phyloP scores from a whole-genome alignment of 2,113 vertebrate species.

The Greenwoodochromis staneri region DNA sequence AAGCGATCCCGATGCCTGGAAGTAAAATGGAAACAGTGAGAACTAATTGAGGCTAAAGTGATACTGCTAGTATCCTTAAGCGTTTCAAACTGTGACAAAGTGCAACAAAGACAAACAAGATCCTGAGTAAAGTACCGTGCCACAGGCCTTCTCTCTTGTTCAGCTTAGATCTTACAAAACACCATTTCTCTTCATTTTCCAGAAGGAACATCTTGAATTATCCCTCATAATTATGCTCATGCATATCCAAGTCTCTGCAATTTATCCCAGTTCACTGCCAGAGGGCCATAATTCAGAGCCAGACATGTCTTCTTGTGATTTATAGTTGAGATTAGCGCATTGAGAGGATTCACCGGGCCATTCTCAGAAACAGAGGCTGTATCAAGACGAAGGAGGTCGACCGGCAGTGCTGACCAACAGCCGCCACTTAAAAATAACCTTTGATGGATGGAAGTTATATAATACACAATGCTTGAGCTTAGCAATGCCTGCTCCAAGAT shows the following conservation, averaged over 20 bases:
- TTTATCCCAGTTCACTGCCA: constrained; percentile 1
- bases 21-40: neutral
- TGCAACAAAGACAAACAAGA: neutral
- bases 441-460: neutral
- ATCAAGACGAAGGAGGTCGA: neutral
- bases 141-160: neutral
- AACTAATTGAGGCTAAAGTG: neutral
- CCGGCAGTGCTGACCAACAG: neutral
- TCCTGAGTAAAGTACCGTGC: neutral
- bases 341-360: neutral
- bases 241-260: neutral
- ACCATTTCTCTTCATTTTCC: neutral
- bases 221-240: constrained; percentile 11
- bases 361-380: neutral
- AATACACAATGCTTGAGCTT: neutral
- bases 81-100: neutral
- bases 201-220: constrained; percentile 17
- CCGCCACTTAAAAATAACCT: neutral
- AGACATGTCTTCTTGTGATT: constrained; percentile 24
- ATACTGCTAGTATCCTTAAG: neutral
- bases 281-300: constrained; percentile 2
- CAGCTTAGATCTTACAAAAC: neutral
- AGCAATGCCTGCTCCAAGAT: neutral
- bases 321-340: constrained; percentile 17
- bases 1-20: neutral